These are phyloP conservation scores for Biston betularia DNA, from an alignment of 2,888 invertebrate genomes.

Conservation along the genomic window DNA sequence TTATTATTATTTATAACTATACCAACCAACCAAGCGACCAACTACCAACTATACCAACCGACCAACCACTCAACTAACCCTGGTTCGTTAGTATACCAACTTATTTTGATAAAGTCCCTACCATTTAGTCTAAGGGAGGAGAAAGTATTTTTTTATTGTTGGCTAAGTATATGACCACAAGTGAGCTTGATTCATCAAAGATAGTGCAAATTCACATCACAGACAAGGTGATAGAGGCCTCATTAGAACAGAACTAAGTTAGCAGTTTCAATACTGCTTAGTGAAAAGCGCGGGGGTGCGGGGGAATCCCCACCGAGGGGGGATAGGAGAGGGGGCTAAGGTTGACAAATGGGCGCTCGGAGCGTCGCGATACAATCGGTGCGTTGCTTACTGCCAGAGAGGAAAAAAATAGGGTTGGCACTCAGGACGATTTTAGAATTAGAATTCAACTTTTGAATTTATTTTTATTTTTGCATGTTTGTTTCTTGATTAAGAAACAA, in stretches of 20 bases:
- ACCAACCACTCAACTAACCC: no score
- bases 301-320: constrained; percentile 33
- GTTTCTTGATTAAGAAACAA: no score
- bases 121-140: no score
- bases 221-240: background rate
- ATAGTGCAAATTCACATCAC: background rate
- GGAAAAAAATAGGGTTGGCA: constrained; percentile 86
- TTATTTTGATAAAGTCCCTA: no score
- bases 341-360: constrained; percentile 86
- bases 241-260: constrained; percentile 1
- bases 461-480: background rate
- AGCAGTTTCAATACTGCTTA: constrained; percentile 20
- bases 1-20: no score
- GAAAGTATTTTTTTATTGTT: no score
- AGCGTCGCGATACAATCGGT: constrained; percentile 86
- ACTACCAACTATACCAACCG: no score
- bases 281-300: constrained; percentile 44
- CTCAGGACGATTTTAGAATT: background rate
- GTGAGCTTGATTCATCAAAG: no score
- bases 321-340: constrained; percentile 64
- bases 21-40: no score
- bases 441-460: background rate
- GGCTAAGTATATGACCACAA: no score
- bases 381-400: constrained; percentile 86
- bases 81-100: no score